These are phyloP conservation scores for Metopolophium dirhodum DNA, from an alignment of 1,140 invertebrate genomes.

Conservation along the genomic window DNA sequence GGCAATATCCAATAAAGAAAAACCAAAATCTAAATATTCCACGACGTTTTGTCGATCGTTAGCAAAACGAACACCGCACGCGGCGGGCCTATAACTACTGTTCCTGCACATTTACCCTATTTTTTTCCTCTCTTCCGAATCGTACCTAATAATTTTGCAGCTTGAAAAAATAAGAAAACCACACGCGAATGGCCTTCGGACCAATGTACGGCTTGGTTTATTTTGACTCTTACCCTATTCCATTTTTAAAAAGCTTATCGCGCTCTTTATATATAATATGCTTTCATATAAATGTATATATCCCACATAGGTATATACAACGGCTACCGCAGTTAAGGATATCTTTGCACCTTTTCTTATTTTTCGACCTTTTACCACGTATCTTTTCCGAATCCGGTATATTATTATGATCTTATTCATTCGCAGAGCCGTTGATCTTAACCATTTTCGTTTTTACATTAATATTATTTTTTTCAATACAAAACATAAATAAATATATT, in stretches of 20 bases:
- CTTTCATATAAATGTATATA: not conserved
- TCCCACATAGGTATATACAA: not conserved
- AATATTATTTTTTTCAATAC: not conserved
- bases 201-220: conserved; percentile 2
- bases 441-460: not conserved
- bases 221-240: not conserved
- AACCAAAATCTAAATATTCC: conserved; percentile 44
- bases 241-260: not conserved
- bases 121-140: not conserved
- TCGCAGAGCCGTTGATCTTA: not conserved
- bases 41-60: conserved; percentile 33
- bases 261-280: not conserved
- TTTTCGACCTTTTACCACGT: not conserved
- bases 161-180: not conserved
- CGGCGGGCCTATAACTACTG: not conserved
- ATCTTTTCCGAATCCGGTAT: not conserved
- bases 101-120: not conserved
- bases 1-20: conserved; percentile 35
- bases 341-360: conserved; percentile 15
- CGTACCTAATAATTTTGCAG: not conserved
- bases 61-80: not conserved
- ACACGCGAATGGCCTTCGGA: not conserved
- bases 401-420: conserved; percentile 1
- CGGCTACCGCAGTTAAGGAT: not conserved
- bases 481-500: too few relatives aligned